Conservation (phyloP, 2,888 invertebrate genomes). For the Nomada ruficornis region DNA sequence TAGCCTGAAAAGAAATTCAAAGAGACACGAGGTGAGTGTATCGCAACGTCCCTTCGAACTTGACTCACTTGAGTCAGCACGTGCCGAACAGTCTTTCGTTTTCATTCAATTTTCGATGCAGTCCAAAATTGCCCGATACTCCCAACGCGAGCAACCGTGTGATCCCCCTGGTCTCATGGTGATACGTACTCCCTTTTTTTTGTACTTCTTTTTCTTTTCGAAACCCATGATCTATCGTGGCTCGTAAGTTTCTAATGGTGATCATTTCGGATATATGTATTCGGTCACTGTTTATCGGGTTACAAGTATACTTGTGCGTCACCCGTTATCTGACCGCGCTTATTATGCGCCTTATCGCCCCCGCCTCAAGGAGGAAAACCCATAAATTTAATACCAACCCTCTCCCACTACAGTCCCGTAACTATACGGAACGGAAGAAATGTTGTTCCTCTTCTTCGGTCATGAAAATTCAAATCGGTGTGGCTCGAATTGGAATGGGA, state of each 20-base stretch:
- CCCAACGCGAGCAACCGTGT: no score
- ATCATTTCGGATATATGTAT: slow-evolving; percentile 7
- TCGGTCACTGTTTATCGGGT: slow-evolving; percentile 70
- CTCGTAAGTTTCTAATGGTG: neutral
- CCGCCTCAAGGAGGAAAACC: slow-evolving; percentile 68
- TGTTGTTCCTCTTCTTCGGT: slow-evolving; percentile 19
- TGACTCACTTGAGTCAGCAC: no score
- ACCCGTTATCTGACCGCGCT: slow-evolving; percentile 74
- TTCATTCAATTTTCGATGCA: no score
- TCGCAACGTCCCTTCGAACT: neutral
- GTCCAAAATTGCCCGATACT: no score
- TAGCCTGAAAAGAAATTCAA: slow-evolving; percentile 59
- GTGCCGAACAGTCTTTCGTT: no score
- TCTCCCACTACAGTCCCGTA: neutral
- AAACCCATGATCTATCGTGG: no score
- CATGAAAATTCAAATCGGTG: slow-evolving; percentile 66
- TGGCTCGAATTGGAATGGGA: slow-evolving; percentile 37
- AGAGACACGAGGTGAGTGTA: slow-evolving; percentile 59
- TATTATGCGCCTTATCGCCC: slow-evolving; percentile 77
- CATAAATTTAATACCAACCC: slow-evolving; percentile 75
- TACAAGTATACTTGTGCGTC: slow-evolving; percentile 71
- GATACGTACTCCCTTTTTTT: neutral
- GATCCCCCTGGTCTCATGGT: no score
- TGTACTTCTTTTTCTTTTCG: no score
- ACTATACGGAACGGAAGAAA: neutral